Evolutionary conservation across 2,797 vertebrate genomes (phyloP).

Genomic region (Chelmon rostratus): DNA sequence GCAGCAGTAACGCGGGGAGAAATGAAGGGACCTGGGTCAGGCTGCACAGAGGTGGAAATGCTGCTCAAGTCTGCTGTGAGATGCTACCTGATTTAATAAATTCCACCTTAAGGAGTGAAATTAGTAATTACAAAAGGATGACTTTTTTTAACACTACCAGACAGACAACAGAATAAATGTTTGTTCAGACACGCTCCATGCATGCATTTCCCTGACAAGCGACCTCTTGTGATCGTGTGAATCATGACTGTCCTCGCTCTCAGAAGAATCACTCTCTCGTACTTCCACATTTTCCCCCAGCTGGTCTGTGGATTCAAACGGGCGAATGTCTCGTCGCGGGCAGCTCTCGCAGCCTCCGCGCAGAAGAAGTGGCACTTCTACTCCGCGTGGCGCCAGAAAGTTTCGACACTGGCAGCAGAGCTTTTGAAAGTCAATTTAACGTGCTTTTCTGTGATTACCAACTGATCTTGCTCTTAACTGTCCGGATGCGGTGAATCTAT

Average conservation of each 20-base stretch:
- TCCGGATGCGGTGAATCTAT: constrained; percentile 54
- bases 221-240: constrained; percentile 14
- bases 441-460: constrained; percentile 62
- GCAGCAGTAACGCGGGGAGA: constrained; percentile 31
- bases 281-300: constrained; percentile 19
- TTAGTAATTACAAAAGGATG: background rate
- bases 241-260: background rate
- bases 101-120: background rate
- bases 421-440: constrained; percentile 72
- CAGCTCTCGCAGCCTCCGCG: constrained; percentile 6
- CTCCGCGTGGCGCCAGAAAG: constrained; percentile 31
- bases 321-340: constrained; percentile 13
- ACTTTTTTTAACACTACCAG: no score
- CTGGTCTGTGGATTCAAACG: constrained; percentile 27
- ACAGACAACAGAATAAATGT: background rate
- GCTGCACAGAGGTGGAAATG: constrained; percentile 6
- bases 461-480: constrained; percentile 61
- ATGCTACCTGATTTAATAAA: no score
- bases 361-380: constrained; percentile 6
- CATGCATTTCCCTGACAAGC: constrained; percentile 14
- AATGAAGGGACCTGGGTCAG: constrained; percentile 28
- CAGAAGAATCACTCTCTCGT: constrained; percentile 13
- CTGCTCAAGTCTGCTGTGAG: background rate
- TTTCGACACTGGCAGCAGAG: constrained; percentile 46
- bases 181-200: background rate